phyloP scores from a whole-genome alignment of 1,140 invertebrate genomes.

The Trypoxylus dichotomus region DNA sequence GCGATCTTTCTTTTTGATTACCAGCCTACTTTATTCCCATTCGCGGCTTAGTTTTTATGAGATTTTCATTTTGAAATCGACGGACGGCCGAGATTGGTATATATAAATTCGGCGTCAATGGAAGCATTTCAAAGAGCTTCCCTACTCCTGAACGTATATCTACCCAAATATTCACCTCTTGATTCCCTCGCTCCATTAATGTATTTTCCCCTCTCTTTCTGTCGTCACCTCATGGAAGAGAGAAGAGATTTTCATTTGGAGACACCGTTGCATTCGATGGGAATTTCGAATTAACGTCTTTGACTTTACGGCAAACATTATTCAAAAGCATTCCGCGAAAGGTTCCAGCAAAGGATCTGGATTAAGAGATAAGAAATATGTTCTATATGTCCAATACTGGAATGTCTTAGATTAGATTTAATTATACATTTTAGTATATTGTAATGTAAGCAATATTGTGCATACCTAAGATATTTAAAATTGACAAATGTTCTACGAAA shows the following conservation, averaged over 20 bases:
- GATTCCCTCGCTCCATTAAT: not conserved
- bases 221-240: not conserved
- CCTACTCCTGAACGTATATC: not conserved
- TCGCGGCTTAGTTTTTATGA: constrained; percentile 20
- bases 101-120: constrained; percentile 7
- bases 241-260: constrained; percentile 12
- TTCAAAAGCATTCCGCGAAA: not conserved
- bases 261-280: not conserved
- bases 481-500: too few species aligned
- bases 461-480: too few species aligned
- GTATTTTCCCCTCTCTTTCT: not conserved
- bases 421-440: too few species aligned
- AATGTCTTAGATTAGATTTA: too few species aligned
- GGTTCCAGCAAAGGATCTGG: not conserved
- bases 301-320: constrained; percentile 12
- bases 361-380: constrained; percentile 8
- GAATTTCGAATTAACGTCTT: constrained; percentile 21
- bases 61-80: constrained; percentile 21
- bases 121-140: not conserved
- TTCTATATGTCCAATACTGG: too few species aligned
- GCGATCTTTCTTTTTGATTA: constrained; percentile 5
- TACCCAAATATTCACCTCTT: not conserved
- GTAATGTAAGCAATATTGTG: too few species aligned
- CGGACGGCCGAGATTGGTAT: constrained; percentile 1
- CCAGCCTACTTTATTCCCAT: not conserved